Percentiles rank a stretch among this genome's conserved stretches.
Evolutionary conservation across 1,140 invertebrate genomes (phyloP).

Genomic region (Drosophila leontia): DNA sequence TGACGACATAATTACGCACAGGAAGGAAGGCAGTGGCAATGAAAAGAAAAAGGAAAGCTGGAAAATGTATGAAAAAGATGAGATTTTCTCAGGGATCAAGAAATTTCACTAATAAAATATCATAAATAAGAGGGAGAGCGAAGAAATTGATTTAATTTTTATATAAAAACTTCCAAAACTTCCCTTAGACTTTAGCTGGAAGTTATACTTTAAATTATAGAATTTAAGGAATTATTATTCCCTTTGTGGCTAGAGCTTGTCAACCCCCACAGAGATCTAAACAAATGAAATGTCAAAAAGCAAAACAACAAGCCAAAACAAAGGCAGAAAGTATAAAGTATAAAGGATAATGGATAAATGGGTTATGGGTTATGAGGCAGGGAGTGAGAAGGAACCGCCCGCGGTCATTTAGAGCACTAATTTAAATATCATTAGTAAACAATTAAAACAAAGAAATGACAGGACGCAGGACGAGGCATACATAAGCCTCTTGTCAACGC

Average conservation of each 20-base stretch:
- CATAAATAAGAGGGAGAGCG: background rate
- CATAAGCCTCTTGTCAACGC: conserved; percentile 56
- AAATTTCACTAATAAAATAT: too few relatives aligned
- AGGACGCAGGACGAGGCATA: conserved; percentile 24
- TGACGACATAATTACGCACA: conserved; percentile 77
- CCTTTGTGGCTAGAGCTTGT: background rate
- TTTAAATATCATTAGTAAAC: conserved; percentile 78
- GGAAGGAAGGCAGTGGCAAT: conserved; percentile 2
- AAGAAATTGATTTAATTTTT: background rate
- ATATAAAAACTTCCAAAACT: background rate
- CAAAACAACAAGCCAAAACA: conserved; percentile 41
- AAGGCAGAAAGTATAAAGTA: conserved; percentile 9
- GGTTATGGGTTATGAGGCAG: conserved; percentile 12
- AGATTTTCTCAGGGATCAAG: background rate
- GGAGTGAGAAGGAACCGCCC: conserved; percentile 33
- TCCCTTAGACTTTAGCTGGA: background rate
- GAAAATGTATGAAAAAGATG: background rate
- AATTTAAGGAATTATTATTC: background rate
- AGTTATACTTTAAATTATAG: background rate
- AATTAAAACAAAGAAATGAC: conserved; percentile 73
- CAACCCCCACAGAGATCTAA: conserved; percentile 28
- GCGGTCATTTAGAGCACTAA: conserved; percentile 76
- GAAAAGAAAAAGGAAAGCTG: background rate
- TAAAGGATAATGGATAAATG: conserved; percentile 31
- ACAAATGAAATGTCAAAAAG: conserved; percentile 44